Conservation (phyloP, 2,888 invertebrate species). For the Epinotia ramella region DNA sequence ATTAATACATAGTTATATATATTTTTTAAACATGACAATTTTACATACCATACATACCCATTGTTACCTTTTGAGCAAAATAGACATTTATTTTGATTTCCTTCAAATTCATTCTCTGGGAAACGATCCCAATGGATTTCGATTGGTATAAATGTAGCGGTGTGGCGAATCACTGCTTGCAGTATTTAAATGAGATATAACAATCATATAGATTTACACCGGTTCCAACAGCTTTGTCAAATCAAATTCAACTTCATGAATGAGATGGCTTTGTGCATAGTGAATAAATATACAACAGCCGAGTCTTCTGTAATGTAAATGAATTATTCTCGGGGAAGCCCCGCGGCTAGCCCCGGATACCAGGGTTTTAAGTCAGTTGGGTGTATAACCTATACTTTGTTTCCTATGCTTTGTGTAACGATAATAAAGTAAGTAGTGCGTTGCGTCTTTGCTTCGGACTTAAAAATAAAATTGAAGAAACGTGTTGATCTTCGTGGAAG, state of each 20-base stretch:
- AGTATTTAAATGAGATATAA: too few species aligned
- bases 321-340: slow-evolving; percentile 12
- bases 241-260: not conserved
- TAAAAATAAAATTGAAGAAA: not conserved
- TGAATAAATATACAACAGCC: slow-evolving; percentile 7
- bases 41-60: too few species aligned
- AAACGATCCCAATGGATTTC: too few species aligned
- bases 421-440: too few species aligned
- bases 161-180: too few species aligned
- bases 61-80: too few species aligned
- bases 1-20: too few species aligned
- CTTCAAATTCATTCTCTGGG: too few species aligned
- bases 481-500: too few species aligned
- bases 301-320: slow-evolving; percentile 14
- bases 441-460: not conserved
- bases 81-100: too few species aligned
- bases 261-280: slow-evolving; percentile 7
- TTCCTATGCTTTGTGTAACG: not conserved
- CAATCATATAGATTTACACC: not conserved
- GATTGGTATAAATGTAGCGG: too few species aligned
- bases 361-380: not conserved
- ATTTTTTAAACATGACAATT: too few species aligned
- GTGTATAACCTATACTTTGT: not conserved
- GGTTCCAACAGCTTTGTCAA: not conserved
- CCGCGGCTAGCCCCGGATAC: not conserved